Conservation (phyloP, 2,797 vertebrate species). For the Bucorvus abyssinicus region DNA sequence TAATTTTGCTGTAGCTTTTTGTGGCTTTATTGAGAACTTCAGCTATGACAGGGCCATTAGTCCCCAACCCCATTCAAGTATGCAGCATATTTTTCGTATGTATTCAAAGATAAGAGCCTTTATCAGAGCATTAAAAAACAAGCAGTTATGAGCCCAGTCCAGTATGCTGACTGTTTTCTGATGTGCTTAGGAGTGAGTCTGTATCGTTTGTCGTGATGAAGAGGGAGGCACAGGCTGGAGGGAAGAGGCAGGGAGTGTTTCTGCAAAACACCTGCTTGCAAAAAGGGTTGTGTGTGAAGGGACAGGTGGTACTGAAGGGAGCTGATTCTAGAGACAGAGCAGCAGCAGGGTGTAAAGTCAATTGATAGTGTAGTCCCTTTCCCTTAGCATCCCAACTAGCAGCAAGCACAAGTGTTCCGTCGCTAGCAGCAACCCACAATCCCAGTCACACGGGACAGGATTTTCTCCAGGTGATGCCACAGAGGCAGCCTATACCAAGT, state of each 20-base stretch:
- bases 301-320: neutral
- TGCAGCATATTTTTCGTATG: neutral
- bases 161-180: neutral
- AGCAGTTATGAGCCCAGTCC: neutral
- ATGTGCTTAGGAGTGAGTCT: neutral
- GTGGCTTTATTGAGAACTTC: neutral
- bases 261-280: neutral
- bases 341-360: neutral
- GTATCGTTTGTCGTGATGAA: accelerated
- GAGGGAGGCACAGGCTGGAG: accelerated
- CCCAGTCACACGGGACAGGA: neutral
- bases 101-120: neutral
- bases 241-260: neutral
- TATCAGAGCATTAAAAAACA: neutral
- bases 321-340: neutral
- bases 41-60: neutral
- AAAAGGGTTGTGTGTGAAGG: neutral
- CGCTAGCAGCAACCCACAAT: neutral
- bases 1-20: neutral
- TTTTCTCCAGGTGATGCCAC: neutral
- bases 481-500: neutral
- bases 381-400: neutral
- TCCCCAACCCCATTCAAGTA: neutral
- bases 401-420: neutral
- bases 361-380: neutral